These are phyloP conservation scores for Harpagoxenus sublaevis DNA, from an alignment of 2,888 invertebrate species.

Conservation along the genomic window DNA sequence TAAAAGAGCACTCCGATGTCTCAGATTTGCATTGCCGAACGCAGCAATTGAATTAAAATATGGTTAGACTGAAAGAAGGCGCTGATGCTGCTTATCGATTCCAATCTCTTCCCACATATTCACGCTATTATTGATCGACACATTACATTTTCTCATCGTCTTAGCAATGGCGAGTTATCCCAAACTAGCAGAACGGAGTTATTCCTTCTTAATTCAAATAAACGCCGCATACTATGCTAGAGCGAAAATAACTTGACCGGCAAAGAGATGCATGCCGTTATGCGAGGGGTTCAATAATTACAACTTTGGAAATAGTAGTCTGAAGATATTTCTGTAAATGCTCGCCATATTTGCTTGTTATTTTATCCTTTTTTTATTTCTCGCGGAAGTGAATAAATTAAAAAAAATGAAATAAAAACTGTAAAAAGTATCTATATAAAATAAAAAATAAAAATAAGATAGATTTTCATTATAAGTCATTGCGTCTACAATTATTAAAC, in stretches of 20 bases:
- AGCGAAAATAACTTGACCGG: constrained; percentile 6
- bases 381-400: background rate
- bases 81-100: background rate
- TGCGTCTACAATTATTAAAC: background rate
- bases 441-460: background rate
- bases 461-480: background rate
- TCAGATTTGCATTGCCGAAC: too few species aligned
- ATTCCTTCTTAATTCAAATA: background rate
- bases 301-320: background rate
- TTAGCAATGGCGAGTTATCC: background rate
- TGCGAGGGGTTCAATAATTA: background rate
- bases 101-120: background rate
- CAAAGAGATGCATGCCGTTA: background rate
- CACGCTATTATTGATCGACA: background rate
- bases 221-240: background rate
- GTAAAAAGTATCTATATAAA: background rate
- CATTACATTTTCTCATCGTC: background rate
- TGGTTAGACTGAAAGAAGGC: background rate
- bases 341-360: background rate
- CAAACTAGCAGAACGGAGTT: background rate
- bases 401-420: background rate
- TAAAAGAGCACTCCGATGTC: too few species aligned
- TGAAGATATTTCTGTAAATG: background rate
- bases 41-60: background rate
- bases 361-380: background rate